Percentiles rank a stretch among this genome's conserved stretches.
These are phyloP conservation scores for Sphyrna mokarran DNA, from an alignment of 2,113 vertebrate genomes.

Conservation along the genomic window DNA sequence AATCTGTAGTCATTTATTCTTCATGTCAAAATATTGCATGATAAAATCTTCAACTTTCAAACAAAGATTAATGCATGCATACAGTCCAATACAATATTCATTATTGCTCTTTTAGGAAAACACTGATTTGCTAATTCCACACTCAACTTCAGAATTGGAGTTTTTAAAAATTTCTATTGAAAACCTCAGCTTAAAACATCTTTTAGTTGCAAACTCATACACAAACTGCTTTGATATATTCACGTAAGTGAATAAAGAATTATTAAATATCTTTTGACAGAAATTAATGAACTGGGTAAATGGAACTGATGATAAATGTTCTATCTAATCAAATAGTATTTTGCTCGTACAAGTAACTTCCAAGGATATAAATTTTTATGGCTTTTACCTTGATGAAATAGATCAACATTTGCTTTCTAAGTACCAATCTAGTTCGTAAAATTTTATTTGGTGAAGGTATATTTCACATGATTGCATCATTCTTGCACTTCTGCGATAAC, in stretches of 20 bases:
- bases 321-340: neutral
- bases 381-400: neutral
- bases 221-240: neutral
- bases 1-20: neutral
- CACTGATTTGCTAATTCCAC: neutral
- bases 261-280: neutral
- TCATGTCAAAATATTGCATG: neutral
- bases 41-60: neutral
- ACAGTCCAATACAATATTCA: neutral
- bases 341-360: neutral
- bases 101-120: neutral
- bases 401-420: neutral
- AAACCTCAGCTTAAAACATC: neutral
- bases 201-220: neutral
- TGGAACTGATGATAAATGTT: neutral
- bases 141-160: neutral
- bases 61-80: neutral
- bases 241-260: neutral
- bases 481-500: neutral
- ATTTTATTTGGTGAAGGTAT: neutral
- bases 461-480: neutral
- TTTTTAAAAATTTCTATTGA: neutral
- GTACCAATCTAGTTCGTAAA: neutral
- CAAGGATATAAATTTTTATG: neutral
- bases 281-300: neutral